phyloP scores from a whole-genome alignment of 2,797 vertebrate genomes.

The Phataginus tetradactyla region DNA sequence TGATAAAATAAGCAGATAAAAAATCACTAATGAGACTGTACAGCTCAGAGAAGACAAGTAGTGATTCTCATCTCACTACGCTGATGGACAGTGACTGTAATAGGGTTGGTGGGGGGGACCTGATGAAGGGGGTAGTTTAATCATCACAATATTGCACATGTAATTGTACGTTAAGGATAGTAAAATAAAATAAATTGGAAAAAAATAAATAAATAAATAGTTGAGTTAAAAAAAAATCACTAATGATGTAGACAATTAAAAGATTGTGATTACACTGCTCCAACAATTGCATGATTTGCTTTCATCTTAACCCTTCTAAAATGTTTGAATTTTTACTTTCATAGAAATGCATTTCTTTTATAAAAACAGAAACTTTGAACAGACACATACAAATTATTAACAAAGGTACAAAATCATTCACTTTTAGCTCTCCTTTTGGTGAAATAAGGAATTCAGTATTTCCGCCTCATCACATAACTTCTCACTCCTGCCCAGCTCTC shows the following conservation, averaged over 20 bases:
- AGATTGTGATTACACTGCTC: background rate
- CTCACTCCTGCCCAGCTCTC: background rate
- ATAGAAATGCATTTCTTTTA: background rate
- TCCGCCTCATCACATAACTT: background rate
- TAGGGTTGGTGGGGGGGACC: too few relatives aligned
- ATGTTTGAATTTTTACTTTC: background rate
- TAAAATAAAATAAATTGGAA: too few relatives aligned
- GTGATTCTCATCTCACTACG: too few relatives aligned
- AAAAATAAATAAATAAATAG: too few relatives aligned
- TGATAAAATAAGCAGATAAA: background rate
- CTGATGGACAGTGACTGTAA: too few relatives aligned
- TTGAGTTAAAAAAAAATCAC: too few relatives aligned
- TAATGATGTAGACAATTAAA: background rate
- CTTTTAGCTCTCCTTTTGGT: background rate
- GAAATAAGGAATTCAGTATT: background rate
- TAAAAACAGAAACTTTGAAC: background rate
- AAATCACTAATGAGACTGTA: too few relatives aligned
- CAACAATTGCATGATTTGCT: background rate
- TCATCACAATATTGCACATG: too few relatives aligned
- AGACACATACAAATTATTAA: background rate
- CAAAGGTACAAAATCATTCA: background rate
- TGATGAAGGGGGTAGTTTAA: too few relatives aligned
- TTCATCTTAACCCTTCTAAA: background rate
- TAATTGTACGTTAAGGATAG: too few relatives aligned
- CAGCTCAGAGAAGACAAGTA: too few relatives aligned